Base-by-base conservation (phyloP, 2,113 vertebrate genomes). In the Tylochromis polylepis region DNA sequence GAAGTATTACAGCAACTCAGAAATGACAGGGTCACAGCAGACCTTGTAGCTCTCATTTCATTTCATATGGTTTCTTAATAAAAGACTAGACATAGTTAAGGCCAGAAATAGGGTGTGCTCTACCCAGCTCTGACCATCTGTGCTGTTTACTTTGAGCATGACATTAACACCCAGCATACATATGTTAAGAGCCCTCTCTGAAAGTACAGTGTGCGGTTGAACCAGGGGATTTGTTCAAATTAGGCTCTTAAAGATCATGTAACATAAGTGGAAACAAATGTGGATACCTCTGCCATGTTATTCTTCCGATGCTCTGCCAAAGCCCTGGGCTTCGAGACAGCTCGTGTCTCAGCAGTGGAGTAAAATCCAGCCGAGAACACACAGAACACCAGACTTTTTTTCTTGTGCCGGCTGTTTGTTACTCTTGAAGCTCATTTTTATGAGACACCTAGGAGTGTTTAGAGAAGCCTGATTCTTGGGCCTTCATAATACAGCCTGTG, bases 191-290 rank as follows among this genome's bases (percentile, higher is more conserved):
- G 91, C 85, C 89, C 88, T 90, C 92, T 95, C 87, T 81, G 84
- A 94, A 92, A 95, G 94, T 95, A 94, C 89, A 93, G 92, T 94
- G 91, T 96, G 95, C 11, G 95, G 96, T 95, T 78, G 75, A 72
- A 91, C 93, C 58, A 24, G 87, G 90, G 95, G 96, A 96, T 96
- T 96, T 96, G 96, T 96, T 95, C 96, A 96, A 96, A 96, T 96
- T 95, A 96, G 95, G 91, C 92, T 93, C 96, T 93, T 92, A 94
- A 95, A 96, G 94, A 96, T 97, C 94, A 92, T 93, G 94, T 96
- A 95, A 95, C 95, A 92, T 95, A 95, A 96, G 94, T 96, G 94
- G 95, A 97, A 96, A 95, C 96, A 96, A 96, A 96, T 96, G 95
- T 95, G 94, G 83, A 92, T 79, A 84, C 79, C 87, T 94, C 60